Evolutionary conservation across 2,113 vertebrate genomes (phyloP).

Genomic region (Ptilorrhoa leucosticta): DNA sequence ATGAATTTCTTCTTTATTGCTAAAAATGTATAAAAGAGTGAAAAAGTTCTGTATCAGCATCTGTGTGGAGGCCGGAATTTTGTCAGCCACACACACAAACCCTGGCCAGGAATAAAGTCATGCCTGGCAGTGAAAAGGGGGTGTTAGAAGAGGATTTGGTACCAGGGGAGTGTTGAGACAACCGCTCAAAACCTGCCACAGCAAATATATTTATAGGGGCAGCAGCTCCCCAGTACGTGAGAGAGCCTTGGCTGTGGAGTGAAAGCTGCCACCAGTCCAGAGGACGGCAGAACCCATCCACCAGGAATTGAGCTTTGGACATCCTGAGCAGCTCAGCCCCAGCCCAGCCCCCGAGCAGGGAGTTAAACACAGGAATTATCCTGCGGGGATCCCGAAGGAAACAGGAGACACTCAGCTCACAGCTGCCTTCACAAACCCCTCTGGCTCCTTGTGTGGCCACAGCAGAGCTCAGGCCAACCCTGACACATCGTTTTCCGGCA

Average conservation of each 20-base stretch:
- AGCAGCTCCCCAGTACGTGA: background rate
- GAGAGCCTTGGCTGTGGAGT: background rate
- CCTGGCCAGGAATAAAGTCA: background rate
- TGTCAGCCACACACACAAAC: background rate
- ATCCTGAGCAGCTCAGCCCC: background rate
- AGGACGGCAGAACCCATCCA: background rate
- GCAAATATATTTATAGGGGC: background rate
- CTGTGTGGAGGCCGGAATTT: accelerated
- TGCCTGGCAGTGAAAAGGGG: background rate
- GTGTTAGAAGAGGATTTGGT: background rate
- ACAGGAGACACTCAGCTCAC: background rate
- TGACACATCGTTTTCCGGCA: background rate
- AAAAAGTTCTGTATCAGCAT: accelerated
- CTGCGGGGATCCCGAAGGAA: background rate
- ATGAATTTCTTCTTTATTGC: background rate
- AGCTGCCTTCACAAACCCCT: background rate
- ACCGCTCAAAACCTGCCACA: background rate
- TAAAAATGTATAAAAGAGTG: background rate
- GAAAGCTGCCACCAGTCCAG: background rate
- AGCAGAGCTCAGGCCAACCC: background rate
- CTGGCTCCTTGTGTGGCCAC: background rate
- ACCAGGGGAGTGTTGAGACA: accelerated
- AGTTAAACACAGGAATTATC: background rate
- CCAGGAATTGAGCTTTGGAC: background rate
- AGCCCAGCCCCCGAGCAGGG: background rate